A percentile compares a stretch with the other conserved stretches of the same genome.
phyloP scores from a whole-genome alignment of 2,888 invertebrate genomes.

The Terebella lapidaria region DNA sequence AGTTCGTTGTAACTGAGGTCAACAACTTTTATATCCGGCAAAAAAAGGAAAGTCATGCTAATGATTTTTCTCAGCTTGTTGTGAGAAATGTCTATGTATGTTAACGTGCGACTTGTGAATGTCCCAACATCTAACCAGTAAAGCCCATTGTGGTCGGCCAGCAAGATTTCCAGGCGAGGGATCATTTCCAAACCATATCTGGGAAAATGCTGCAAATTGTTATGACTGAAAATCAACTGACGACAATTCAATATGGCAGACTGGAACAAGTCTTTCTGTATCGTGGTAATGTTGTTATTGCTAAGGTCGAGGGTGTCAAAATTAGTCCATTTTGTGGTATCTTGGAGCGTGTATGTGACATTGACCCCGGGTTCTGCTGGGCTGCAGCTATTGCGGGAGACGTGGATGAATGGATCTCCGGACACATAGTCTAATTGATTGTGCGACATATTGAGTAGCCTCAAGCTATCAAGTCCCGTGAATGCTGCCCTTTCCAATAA shows the following conservation, averaged over 20 bases:
- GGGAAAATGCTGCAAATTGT: conserved; percentile 19
- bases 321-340: conserved; percentile 16
- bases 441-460: conserved; percentile 37
- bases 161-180: conserved; percentile 11
- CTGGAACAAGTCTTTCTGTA: conserved; percentile 14
- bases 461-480: conserved; percentile 30
- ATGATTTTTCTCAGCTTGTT: conserved; percentile 24
- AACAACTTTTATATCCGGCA: conserved; percentile 16
- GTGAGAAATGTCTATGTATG: conserved; percentile 17
- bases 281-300: conserved; percentile 16
- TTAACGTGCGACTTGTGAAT: conserved; percentile 21
- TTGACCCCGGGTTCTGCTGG: not conserved
- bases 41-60: conserved; percentile 26
- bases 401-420: conserved; percentile 7
- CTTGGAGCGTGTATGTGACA: not conserved
- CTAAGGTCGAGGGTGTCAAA: conserved; percentile 18
- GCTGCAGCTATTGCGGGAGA: not conserved
- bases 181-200: conserved; percentile 18
- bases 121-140: conserved; percentile 26
- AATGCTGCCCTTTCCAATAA: conserved; percentile 31
- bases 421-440: conserved; percentile 28
- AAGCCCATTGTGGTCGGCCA: conserved; percentile 20
- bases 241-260: conserved; percentile 12
- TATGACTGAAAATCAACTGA: conserved; percentile 15
- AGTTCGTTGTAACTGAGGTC: conserved; percentile 22